Evolutionary conservation across 2,888 invertebrate genomes (phyloP).

Genomic region (Epinotia ramella): DNA sequence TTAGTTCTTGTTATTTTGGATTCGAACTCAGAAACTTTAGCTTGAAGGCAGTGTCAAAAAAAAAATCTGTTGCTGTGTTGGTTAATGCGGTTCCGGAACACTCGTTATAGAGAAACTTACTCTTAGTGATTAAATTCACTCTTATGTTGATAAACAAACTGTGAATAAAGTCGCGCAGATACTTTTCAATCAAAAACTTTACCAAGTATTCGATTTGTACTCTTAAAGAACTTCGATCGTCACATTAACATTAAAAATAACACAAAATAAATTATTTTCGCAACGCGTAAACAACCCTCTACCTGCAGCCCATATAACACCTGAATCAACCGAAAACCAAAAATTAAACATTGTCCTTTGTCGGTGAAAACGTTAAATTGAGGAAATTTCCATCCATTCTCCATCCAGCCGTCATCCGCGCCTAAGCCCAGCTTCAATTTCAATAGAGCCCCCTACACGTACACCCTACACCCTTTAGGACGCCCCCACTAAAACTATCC

Average conservation of each 20-base stretch:
- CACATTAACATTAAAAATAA: neutral
- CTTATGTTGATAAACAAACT: too few species aligned
- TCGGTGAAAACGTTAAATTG: conserved; percentile 85
- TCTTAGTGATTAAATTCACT: too few species aligned
- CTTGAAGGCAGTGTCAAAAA: too few species aligned
- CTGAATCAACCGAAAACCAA: conserved; percentile 80
- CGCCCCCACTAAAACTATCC: conserved; percentile 73
- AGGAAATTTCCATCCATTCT: conserved; percentile 86
- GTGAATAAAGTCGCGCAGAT: too few species aligned
- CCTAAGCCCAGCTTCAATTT: conserved; percentile 85
- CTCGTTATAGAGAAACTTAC: too few species aligned
- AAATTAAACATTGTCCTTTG: conserved; percentile 85
- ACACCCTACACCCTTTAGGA: conserved; percentile 85
- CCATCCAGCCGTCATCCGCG: conserved; percentile 85
- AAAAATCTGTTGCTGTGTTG: too few species aligned
- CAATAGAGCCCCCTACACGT: conserved; percentile 83
- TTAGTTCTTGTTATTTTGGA: too few species aligned
- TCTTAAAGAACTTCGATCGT: neutral
- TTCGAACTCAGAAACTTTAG: too few species aligned
- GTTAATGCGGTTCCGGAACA: too few species aligned
- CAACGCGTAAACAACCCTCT: conserved; percentile 53
- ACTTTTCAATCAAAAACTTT: too few species aligned
- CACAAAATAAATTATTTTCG: conserved; percentile 42
- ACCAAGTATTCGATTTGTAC: too few species aligned
- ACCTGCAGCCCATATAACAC: conserved; percentile 61